Evolutionary conservation across 2,888 invertebrate species (phyloP).

Genomic region (Spilarctia lutea): DNA sequence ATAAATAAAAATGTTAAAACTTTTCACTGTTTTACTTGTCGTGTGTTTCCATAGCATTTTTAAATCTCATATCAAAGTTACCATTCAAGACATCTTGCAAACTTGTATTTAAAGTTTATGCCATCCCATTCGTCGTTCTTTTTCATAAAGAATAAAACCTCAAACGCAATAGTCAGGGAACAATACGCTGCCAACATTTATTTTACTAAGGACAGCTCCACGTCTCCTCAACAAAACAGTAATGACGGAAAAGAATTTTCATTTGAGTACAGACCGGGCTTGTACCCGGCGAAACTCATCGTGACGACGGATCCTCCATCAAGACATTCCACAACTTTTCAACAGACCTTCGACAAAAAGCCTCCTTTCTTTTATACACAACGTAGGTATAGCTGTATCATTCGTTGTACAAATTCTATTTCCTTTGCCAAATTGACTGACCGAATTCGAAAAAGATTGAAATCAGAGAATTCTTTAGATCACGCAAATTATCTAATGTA

Average conservation of each 20-base stretch:
- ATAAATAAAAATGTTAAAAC: too few species aligned
- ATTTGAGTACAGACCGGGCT: constrained; percentile 71
- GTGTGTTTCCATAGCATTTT: background rate
- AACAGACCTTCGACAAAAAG: constrained; percentile 69
- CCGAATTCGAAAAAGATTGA: constrained; percentile 46
- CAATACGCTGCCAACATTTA: constrained; percentile 50
- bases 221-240: constrained; percentile 70
- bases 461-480: constrained; percentile 36
- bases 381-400: constrained; percentile 49
- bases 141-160: constrained; percentile 9
- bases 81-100: background rate
- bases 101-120: background rate
- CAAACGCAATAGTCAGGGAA: constrained; percentile 37
- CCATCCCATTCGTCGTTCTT: background rate
- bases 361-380: constrained; percentile 54
- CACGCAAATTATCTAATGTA: constrained; percentile 36
- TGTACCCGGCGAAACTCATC: constrained; percentile 65
- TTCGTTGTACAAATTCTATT: constrained; percentile 55
- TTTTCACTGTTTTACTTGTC: too few species aligned
- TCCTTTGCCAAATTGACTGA: constrained; percentile 47
- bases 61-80: background rate
- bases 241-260: constrained; percentile 80
- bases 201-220: constrained; percentile 58
- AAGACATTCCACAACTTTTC: constrained; percentile 80
- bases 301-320: constrained; percentile 62